Evolutionary conservation across 2,113 vertebrate genomes (phyloP).

Genomic region (Xiphorhynchus elegans): DNA sequence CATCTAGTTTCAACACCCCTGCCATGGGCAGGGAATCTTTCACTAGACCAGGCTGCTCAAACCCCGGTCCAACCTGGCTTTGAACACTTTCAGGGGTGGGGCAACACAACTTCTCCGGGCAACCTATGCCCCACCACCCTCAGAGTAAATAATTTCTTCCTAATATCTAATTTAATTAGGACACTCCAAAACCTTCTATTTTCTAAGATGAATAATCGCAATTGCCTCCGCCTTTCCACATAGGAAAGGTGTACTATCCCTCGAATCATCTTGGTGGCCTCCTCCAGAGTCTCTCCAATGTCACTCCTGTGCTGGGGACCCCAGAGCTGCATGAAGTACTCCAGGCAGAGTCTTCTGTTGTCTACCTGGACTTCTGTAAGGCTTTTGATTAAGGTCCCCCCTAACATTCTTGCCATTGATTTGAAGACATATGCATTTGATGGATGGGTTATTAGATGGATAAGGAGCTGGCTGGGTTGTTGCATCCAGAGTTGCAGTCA

Average conservation of each 20-base stretch:
- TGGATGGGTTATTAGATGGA: neutral
- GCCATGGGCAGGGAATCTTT: no score
- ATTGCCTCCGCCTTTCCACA: neutral
- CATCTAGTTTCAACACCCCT: neutral
- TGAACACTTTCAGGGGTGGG: neutral
- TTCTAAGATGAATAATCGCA: neutral
- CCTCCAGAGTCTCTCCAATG: neutral
- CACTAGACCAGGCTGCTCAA: no score
- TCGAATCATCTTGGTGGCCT: neutral
- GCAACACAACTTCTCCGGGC: neutral
- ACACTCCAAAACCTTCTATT: neutral
- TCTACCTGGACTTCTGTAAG: neutral
- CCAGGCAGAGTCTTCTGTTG: accelerated
- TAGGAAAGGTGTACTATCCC: no score
- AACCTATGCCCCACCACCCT: neutral
- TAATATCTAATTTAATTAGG: neutral
- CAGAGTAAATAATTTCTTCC: neutral
- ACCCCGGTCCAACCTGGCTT: no score
- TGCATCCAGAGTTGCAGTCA: neutral
- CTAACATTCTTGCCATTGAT: neutral
- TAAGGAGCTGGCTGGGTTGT: neutral
- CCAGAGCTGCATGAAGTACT: neutral
- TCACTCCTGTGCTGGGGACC: neutral
- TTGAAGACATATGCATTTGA: neutral
- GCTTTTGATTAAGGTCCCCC: neutral